These are phyloP conservation scores for Anomalospiza imberbis DNA, from an alignment of 2,797 vertebrate genomes.

Conservation along the genomic window DNA sequence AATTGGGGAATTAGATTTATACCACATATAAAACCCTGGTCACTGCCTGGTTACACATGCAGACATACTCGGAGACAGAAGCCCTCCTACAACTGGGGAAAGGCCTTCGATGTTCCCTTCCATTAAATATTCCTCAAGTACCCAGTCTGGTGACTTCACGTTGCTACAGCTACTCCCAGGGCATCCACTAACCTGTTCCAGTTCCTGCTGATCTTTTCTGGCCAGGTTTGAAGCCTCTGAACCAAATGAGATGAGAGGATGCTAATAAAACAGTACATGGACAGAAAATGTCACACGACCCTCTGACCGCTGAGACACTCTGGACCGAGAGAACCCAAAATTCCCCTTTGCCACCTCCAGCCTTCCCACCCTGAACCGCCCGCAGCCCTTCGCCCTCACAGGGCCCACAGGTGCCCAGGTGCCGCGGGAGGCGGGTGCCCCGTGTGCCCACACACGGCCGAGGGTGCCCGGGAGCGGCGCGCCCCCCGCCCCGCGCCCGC, in stretches of 20 bases:
- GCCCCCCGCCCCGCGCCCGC: not conserved
- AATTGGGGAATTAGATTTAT: not conserved
- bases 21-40: not conserved
- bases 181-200: not conserved
- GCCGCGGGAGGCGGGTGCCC: fast-evolving
- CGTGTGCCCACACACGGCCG: fast-evolving
- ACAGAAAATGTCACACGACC: not conserved
- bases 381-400: fast-evolving
- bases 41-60: not conserved
- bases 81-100: not conserved
- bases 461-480: fast-evolving
- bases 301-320: not conserved
- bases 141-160: not conserved
- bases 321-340: not conserved
- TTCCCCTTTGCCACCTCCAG: not conserved
- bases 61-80: not conserved
- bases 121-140: not conserved
- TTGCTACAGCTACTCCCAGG: not conserved
- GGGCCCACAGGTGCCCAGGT: fast-evolving
- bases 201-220: not conserved
- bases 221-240: not conserved
- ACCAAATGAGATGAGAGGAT: not conserved
- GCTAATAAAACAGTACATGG: not conserved
- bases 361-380: fast-evolving
- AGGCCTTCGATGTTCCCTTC: not conserved